phyloP scores from a whole-genome alignment of 1,140 invertebrate genomes.

The Macrocentrus cingulum region DNA sequence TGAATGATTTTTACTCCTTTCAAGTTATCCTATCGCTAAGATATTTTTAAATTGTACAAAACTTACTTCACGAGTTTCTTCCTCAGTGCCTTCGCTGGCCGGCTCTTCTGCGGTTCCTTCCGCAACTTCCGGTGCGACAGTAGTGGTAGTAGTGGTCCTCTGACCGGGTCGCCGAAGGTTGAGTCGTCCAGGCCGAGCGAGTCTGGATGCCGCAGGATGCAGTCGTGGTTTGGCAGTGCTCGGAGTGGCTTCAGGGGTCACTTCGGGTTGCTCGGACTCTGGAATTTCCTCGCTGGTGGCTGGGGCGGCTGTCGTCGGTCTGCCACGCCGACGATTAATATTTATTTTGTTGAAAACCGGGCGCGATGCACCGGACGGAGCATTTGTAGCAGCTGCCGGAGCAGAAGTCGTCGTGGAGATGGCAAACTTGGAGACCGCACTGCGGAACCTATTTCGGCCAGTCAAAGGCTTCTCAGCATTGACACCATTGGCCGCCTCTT shows the following conservation, averaged over 20 bases:
- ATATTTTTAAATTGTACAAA: neutral
- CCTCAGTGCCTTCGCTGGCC: slow-evolving; percentile 55
- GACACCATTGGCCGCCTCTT: slow-evolving; percentile 36
- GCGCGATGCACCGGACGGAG: slow-evolving; percentile 35
- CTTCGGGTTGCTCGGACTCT: slow-evolving; percentile 32
- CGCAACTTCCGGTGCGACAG: slow-evolving; percentile 41
- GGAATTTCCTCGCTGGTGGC: slow-evolving; percentile 40
- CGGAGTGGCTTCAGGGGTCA: slow-evolving; percentile 26
- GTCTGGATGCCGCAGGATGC: slow-evolving; percentile 44
- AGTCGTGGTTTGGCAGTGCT: slow-evolving; percentile 30
- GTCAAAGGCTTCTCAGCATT: slow-evolving; percentile 40
- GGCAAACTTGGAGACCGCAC: slow-evolving; percentile 35
- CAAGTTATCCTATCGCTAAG: too few species aligned
- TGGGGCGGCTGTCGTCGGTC: slow-evolving; percentile 40
- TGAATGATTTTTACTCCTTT: too few species aligned
- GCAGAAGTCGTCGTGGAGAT: slow-evolving; percentile 31
- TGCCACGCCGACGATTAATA: slow-evolving; percentile 47
- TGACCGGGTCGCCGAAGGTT: slow-evolving; percentile 60
- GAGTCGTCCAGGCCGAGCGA: slow-evolving; percentile 62
- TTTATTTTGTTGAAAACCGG: slow-evolving; percentile 49
- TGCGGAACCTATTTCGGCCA: slow-evolving; percentile 45
- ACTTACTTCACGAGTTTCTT: slow-evolving; percentile 54
- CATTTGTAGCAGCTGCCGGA: slow-evolving; percentile 30
- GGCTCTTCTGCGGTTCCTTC: slow-evolving; percentile 54
- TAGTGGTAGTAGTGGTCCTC: slow-evolving; percentile 51